Base-by-base conservation (phyloP, 2,888 invertebrate species). In the Cepaea hortensis region DNA sequence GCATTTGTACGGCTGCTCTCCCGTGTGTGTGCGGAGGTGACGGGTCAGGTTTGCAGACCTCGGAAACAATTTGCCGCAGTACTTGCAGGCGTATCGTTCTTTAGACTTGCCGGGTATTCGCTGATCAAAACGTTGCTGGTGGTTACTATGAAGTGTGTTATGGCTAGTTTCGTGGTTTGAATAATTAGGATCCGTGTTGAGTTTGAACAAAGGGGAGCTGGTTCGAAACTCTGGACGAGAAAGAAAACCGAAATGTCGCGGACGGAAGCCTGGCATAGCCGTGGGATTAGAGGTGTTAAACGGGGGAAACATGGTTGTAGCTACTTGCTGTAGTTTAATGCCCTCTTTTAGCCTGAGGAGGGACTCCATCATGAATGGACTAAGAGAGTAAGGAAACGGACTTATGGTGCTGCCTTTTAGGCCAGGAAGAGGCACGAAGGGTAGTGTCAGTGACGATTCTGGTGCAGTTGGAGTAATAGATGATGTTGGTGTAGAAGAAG, bases 21-120 rank as follows among this genome's bases (percentile, higher is more conserved):
- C 99, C 0, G 99, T 99, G 94, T 99, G 99, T 0, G 99, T 99
- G 72, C 99, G 96, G 88, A 99, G 95, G 94, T 99, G 99, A 6
- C 99, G 96, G 0, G 99, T 99, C 88, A 99, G 95, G 94, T 99
- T 99, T 0, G 99, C 99, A 62, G 98, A 98, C 7, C 84, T 77
- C 0, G 99, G 99, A 94, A 99, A 99, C 0, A 98, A 97, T 94
- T 99, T 94, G 46, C 98, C 98, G 94, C 99, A 99, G 95, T 97
- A 99, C 93, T 98, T 98, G 95, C 99, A 99, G 11, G 98, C 97
- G 94, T 99, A 99, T 18, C 98, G 65, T 68, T 88, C 88, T 68
- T 87, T 88, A 68, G 85, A 82, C 79, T 87, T 87, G 7, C 62
- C 84, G 7, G 84, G 55, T 3, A 75, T 61, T 0, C 73, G 75